A percentile compares a stretch with the other conserved stretches of the same genome.
phyloP scores from a whole-genome alignment of 2,797 vertebrate species.

The Borostomias antarcticus region DNA sequence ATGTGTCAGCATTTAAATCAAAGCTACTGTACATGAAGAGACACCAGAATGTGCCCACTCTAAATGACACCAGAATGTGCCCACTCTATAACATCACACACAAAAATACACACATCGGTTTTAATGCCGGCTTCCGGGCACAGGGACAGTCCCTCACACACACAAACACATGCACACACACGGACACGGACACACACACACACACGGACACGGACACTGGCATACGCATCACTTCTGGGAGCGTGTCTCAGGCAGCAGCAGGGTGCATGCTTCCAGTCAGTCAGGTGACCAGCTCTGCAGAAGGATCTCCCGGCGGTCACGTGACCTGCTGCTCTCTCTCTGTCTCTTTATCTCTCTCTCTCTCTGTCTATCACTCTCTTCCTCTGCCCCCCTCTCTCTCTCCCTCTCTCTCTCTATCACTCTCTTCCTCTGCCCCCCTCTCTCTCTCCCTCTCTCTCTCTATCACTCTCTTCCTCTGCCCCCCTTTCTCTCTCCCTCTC shows the following conservation, averaged over 20 bases:
- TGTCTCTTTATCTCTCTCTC: neutral
- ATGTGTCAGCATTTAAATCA: too few relatives aligned
- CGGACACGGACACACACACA: neutral
- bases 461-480: neutral
- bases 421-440: too few relatives aligned
- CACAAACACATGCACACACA: constrained; percentile 3
- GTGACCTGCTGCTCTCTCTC: constrained; percentile 36
- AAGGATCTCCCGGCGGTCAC: constrained; percentile 66
- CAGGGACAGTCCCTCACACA: neutral
- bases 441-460: constrained; percentile 3
- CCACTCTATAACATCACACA: too few relatives aligned
- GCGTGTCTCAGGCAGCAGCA: constrained; percentile 50
- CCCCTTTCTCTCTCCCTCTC: constrained; percentile 12
- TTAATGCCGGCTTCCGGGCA: neutral
- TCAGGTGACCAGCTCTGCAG: constrained; percentile 67
- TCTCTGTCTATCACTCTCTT: constrained; percentile 7
- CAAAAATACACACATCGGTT: neutral
- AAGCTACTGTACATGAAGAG: too few relatives aligned
- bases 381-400: too few relatives aligned
- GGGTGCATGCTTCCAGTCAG: constrained; percentile 61
- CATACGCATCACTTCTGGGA: constrained; percentile 68
- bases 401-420: constrained; percentile 2
- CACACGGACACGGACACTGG: neutral
- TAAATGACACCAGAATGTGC: too few relatives aligned
- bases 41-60: too few relatives aligned